Conservation (phyloP, 2,888 invertebrate genomes). For the Meghimatium bilineatum region DNA sequence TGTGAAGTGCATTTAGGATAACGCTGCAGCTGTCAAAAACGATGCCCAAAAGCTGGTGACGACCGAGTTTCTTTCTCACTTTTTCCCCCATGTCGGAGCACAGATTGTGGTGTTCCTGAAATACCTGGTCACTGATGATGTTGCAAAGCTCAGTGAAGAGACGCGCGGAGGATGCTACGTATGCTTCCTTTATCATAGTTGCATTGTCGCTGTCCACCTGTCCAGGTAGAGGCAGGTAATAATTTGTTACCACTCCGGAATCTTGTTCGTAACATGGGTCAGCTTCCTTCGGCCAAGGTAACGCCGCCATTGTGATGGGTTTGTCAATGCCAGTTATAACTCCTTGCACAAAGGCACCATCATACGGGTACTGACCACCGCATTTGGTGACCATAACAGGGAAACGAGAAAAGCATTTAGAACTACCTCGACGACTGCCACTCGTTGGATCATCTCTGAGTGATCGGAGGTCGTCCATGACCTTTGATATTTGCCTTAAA, state of each 20-base stretch:
- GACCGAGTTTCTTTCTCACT: conserved; percentile 43
- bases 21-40: conserved; percentile 53
- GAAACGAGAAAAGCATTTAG: conserved; percentile 49
- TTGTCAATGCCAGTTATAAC: conserved; percentile 49
- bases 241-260: conserved; percentile 47
- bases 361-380: conserved; percentile 56
- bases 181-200: conserved; percentile 47
- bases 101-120: conserved; percentile 49
- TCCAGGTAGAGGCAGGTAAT: conserved; percentile 54
- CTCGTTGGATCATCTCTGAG: not conserved
- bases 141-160: conserved; percentile 45
- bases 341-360: conserved; percentile 55
- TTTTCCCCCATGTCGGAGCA: conserved; percentile 51
- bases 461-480: conserved; percentile 24
- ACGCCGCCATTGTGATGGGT: conserved; percentile 50
- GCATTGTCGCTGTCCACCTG: conserved; percentile 43
- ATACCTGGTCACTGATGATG: conserved; percentile 38
- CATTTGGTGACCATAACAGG: conserved; percentile 56
- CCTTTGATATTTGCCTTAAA: conserved; percentile 47
- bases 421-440: conserved; percentile 18
- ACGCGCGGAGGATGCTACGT: conserved; percentile 38
- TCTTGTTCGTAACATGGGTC: conserved; percentile 51
- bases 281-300: conserved; percentile 54
- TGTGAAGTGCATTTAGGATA: conserved; percentile 51
- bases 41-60: conserved; percentile 40